Evolutionary conservation across 2,888 invertebrate genomes (phyloP).

Genomic region (Pollenia amentaria): DNA sequence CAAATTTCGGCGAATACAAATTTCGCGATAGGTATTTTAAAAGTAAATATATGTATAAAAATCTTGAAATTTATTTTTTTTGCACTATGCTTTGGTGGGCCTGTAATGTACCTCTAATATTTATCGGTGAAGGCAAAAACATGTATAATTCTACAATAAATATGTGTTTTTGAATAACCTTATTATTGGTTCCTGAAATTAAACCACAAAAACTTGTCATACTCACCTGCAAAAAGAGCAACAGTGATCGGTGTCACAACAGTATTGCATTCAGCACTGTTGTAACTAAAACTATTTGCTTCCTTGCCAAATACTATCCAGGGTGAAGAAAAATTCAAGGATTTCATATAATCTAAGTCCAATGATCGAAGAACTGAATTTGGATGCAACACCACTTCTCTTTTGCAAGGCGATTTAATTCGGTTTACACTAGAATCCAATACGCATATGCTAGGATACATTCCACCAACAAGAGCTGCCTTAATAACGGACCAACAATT

Average conservation of each 20-base stretch:
- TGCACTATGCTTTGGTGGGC: too few species aligned
- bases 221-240: conserved; percentile 86
- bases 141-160: too few species aligned
- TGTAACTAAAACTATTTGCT: conserved; percentile 86
- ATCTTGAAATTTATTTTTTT: too few species aligned
- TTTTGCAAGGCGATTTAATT: conserved; percentile 87
- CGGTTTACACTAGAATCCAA: conserved; percentile 87
- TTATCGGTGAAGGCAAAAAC: too few species aligned
- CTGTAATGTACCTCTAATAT: too few species aligned
- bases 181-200: neutral
- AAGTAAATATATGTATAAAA: too few species aligned
- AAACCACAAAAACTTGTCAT: neutral
- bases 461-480: conserved; percentile 93
- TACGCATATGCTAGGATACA: conserved; percentile 94
- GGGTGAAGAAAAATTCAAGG: conserved; percentile 87
- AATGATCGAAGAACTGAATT: conserved; percentile 85
- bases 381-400: conserved; percentile 82
- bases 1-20: too few species aligned
- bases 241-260: conserved; percentile 92
- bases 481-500: conserved; percentile 97
- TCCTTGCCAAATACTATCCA: conserved; percentile 93
- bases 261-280: conserved; percentile 90
- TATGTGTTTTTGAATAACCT: too few species aligned
- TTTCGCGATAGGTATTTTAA: too few species aligned
- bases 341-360: conserved; percentile 56